Percentiles rank a stretch among this genome's conserved stretches.
Evolutionary conservation across 2,888 invertebrate species (phyloP).

Genomic region (Cheilosia urbana): DNA sequence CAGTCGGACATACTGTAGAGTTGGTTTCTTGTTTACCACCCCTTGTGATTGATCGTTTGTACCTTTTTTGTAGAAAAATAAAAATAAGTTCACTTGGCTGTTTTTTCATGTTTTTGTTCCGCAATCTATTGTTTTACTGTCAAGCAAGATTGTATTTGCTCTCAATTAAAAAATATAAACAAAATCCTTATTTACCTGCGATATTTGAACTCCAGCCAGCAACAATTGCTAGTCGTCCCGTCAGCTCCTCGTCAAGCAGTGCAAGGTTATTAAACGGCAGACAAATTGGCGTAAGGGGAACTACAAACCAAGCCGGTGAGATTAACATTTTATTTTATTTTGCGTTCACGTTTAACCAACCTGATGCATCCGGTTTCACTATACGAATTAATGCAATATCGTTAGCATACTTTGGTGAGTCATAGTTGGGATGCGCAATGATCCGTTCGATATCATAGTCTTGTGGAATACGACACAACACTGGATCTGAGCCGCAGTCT

Average conservation of each 20-base stretch:
- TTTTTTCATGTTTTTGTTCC: neutral
- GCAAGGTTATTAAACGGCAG: conserved; percentile 83
- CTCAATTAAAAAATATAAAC: conserved; percentile 1
- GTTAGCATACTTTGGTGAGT: conserved; percentile 84
- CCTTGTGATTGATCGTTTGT: conserved; percentile 34
- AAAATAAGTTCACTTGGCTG: neutral
- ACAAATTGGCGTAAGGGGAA: conserved; percentile 84
- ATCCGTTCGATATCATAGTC: conserved; percentile 85
- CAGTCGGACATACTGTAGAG: conserved; percentile 83
- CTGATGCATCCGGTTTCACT: conserved; percentile 80
- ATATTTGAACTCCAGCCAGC: conserved; percentile 91
- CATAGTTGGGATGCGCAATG: conserved; percentile 85
- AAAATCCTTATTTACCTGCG: conserved; percentile 82
- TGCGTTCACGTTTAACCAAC: conserved; percentile 29
- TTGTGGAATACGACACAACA: conserved; percentile 84
- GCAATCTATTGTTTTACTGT: neutral
- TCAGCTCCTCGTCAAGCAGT: conserved; percentile 81
- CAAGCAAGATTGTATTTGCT: conserved; percentile 10
- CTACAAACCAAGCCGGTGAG: conserved; percentile 69
- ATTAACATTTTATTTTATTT: conserved; percentile 7
- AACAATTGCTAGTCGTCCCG: conserved; percentile 85
- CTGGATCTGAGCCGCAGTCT: conserved; percentile 83
- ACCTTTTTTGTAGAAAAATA: conserved; percentile 41
- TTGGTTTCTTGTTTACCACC: conserved; percentile 62
- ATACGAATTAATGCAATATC: conserved; percentile 86